Conservation (phyloP, 1,140 invertebrate genomes). For the Rhopalosiphum maidis region DNA sequence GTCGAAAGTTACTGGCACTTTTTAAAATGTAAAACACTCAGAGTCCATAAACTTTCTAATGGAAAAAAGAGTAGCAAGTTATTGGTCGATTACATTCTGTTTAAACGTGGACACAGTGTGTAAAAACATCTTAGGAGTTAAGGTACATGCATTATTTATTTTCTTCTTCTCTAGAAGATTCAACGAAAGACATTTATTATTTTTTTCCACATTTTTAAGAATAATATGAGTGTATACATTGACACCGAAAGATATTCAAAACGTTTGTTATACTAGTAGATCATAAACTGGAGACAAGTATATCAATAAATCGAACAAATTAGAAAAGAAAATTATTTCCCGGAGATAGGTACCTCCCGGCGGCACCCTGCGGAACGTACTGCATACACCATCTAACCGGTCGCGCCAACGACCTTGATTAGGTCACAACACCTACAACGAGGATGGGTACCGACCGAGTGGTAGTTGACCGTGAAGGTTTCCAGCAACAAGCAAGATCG, state of each 20-base stretch:
- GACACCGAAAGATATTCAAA: not conserved
- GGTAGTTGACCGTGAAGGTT: slow-evolving; percentile 46
- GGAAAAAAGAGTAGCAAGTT: slow-evolving; percentile 15
- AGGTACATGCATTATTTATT: not conserved
- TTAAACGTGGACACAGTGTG: not conserved
- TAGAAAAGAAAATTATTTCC: slow-evolving; percentile 24
- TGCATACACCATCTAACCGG: not conserved
- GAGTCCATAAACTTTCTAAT: not conserved
- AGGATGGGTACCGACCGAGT: slow-evolving; percentile 18
- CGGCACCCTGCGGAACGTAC: not conserved
- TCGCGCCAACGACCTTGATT: slow-evolving; percentile 53
- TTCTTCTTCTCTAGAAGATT: not conserved
- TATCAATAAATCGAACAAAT: not conserved
- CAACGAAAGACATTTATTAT: not conserved
- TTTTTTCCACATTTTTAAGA: not conserved
- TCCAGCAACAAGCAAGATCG: slow-evolving; percentile 37
- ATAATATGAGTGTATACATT: not conserved
- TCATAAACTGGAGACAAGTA: not conserved
- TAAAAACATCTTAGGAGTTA: not conserved
- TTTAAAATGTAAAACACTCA: not conserved
- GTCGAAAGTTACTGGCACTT: slow-evolving; percentile 20
- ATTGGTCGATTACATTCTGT: not conserved
- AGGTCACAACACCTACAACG: slow-evolving; percentile 52
- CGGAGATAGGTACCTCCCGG: not conserved
- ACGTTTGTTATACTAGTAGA: not conserved